Evolutionary conservation across 1,140 invertebrate genomes (phyloP).

Genomic region (Habropoda laboriosa): DNA sequence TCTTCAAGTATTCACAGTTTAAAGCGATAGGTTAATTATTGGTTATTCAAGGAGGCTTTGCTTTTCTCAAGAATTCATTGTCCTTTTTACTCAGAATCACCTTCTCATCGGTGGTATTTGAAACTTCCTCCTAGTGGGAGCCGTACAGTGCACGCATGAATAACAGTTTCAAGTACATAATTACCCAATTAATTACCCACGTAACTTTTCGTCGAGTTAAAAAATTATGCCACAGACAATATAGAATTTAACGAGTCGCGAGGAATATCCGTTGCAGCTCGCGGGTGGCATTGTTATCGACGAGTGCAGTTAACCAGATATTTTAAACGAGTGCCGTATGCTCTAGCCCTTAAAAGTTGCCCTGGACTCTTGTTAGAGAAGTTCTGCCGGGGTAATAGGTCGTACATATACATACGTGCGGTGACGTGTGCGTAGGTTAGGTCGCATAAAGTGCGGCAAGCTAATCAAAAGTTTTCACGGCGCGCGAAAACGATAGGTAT

Average conservation of each 20-base stretch:
- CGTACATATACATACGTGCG: not conserved
- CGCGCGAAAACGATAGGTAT: constrained; percentile 6
- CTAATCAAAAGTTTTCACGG: no score
- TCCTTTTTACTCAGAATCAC: no score
- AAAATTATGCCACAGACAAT: not conserved
- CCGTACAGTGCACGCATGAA: no score
- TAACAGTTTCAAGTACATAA: no score
- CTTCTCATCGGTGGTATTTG: no score
- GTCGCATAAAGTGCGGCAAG: not conserved
- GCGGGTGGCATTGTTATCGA: constrained; percentile 40
- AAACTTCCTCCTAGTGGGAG: no score
- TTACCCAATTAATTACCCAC: no score
- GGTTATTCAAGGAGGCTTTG: no score
- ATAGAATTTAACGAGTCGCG: constrained; percentile 34
- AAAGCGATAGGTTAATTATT: no score
- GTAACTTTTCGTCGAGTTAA: not conserved
- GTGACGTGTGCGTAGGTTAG: not conserved
- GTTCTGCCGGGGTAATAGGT: no score
- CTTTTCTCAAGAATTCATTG: no score
- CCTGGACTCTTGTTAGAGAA: constrained; percentile 26
- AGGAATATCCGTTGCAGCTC: not conserved
- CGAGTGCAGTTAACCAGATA: constrained; percentile 36
- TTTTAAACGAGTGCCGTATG: constrained; percentile 28
- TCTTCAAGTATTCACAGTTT: no score
- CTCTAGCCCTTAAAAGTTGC: constrained; percentile 36